Conservation (phyloP, 2,113 vertebrate species). For the Setophaga coronata region DNA sequence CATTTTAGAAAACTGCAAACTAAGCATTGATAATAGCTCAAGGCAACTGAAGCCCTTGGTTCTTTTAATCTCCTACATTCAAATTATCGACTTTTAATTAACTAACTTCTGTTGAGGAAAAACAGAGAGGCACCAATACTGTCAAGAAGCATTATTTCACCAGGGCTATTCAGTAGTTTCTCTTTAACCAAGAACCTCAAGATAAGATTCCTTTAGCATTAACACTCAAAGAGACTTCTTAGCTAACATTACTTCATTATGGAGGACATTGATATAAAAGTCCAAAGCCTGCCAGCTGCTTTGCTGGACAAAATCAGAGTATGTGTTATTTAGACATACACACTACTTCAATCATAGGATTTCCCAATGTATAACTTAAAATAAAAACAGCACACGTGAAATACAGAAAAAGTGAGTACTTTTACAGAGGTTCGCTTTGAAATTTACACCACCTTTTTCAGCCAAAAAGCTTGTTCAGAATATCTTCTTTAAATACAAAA, state of each 20-base stretch:
- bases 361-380: not conserved
- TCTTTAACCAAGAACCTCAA: not conserved
- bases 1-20: conserved; percentile 34
- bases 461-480: not conserved
- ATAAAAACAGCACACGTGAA: not conserved
- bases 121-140: not conserved
- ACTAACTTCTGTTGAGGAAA: not conserved
- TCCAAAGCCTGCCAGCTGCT: not conserved
- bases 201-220: not conserved
- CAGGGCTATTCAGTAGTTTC: not conserved
- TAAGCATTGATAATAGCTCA: conserved; percentile 61
- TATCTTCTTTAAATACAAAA: not conserved
- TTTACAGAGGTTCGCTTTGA: not conserved
- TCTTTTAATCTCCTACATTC: conserved; percentile 1
- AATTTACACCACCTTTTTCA: not conserved
- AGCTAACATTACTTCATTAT: not conserved
- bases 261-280: not conserved
- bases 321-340: not conserved
- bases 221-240: not conserved
- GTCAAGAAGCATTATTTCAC: not conserved
- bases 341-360: not conserved
- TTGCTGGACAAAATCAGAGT: not conserved
- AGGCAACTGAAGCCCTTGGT: conserved; percentile 38
- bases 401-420: not conserved
- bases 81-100: not conserved